These are phyloP conservation scores for Byasa hedistus DNA, from an alignment of 2,888 invertebrate genomes.

Conservation along the genomic window DNA sequence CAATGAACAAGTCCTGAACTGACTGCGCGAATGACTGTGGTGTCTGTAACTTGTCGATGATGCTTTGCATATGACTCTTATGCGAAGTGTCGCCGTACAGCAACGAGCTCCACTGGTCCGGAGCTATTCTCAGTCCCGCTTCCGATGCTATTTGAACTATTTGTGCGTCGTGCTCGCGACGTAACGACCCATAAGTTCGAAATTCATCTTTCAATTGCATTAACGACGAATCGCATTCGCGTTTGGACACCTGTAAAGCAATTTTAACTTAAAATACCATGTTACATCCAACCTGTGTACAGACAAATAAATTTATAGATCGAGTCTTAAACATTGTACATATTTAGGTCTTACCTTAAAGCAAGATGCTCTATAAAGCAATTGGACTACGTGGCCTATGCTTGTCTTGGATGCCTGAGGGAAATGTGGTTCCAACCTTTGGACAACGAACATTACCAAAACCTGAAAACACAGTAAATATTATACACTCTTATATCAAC, in stretches of 20 bases:
- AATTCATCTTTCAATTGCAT: slow-evolving; percentile 99
- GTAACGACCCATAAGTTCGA: slow-evolving; percentile 93
- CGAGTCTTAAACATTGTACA: background rate
- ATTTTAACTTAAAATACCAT: too few species aligned
- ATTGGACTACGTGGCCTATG: slow-evolving; percentile 99
- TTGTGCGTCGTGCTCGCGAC: slow-evolving; percentile 98
- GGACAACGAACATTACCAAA: slow-evolving; percentile 98
- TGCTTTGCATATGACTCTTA: slow-evolving; percentile 98
- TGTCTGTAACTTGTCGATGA: slow-evolving; percentile 92
- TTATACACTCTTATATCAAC: background rate
- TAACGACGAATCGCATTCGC: slow-evolving; percentile 97
- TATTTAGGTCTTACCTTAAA: slow-evolving; percentile 87
- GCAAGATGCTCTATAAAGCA: slow-evolving; percentile 98
- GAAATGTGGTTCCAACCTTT: slow-evolving; percentile 96
- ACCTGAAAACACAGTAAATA: slow-evolving; percentile 61
- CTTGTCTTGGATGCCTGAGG: slow-evolving; percentile 99
- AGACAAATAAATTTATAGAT: too few species aligned
- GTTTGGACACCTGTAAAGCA: slow-evolving; percentile 88
- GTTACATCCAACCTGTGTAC: too few species aligned
- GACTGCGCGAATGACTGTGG: slow-evolving; percentile 95
- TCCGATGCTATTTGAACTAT: slow-evolving; percentile 99
- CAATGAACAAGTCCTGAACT: slow-evolving; percentile 94
- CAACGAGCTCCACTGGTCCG: slow-evolving; percentile 98
- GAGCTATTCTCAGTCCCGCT: slow-evolving; percentile 96
- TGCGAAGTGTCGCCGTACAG: slow-evolving; percentile 97